Evolutionary conservation across 1,140 invertebrate species (phyloP), one percentile per base, ranked within the genome.

Genomic region (Dreissena rostriformis): DNA sequence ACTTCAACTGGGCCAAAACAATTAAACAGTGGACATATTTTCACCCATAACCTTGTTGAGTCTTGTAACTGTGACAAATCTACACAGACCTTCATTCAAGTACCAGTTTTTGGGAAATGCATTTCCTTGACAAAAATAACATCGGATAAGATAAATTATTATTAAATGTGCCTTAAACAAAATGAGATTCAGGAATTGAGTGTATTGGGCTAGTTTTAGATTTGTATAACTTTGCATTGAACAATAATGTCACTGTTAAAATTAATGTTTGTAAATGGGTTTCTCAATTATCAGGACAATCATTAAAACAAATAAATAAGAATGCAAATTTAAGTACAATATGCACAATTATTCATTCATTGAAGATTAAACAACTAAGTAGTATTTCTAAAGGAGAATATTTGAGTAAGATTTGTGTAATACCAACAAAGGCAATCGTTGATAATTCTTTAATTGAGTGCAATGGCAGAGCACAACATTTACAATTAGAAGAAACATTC

Each of bases 301-400:
- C 22, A n/a, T 7, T 52, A 52, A 49, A n/a, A 24, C n/a, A 73
- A 51, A 73, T 73, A 24, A 82, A 82, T 67, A 24, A 2, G 24
- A 49, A 65, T 73, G 70, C 80, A 1, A 53, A 52, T n/a, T 51
- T 82, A 51, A 49, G 55, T 8, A 82, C 73, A 74, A 52, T 82
- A 49, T 57, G 74, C 51, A 63, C 70, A 74, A 15, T 63, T 19
- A 22, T 39, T 10, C 52, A 63, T n/a, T 24, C n/a, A 24, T 22
- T 28, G 14, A 82, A 82, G 53, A 78, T 19, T 61, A 71, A 74
- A n/a, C n/a, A n/a, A n/a, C n/a, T n/a, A 67, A 52, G 71, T n/a
- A 71, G 80, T 12, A 14, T 19, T 51, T 66, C 29, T 51, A 73
- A 51, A 26, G 55, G 67, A n/a, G 29, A 49, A 29, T 82, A 39